These are phyloP conservation scores for Troides aeacus DNA, from an alignment of 2,888 invertebrate species.

Conservation along the genomic window DNA sequence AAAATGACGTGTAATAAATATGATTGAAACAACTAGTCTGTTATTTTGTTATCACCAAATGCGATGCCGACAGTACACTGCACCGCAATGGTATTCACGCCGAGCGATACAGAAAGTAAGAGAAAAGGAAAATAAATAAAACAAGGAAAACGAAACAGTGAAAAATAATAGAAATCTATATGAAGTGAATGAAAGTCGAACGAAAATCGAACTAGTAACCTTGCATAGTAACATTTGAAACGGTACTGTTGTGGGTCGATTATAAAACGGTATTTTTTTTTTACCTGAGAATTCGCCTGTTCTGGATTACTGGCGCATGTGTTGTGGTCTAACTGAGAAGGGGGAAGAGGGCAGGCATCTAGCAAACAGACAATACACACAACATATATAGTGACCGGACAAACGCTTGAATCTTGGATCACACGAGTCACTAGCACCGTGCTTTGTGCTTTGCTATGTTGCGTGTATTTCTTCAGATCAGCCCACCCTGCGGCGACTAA, in stretches of 20 bases:
- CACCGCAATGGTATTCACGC: constrained; percentile 56
- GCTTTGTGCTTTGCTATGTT: constrained; percentile 62
- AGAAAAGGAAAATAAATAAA: constrained; percentile 57
- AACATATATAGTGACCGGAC: constrained; percentile 83
- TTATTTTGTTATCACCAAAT: constrained; percentile 36
- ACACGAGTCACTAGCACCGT: constrained; percentile 74
- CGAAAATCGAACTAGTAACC: constrained; percentile 71
- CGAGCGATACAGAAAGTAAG: constrained; percentile 60
- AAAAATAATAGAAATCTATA: constrained; percentile 54
- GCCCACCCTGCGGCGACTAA: constrained; percentile 61
- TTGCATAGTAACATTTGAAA: constrained; percentile 76
- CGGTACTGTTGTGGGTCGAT: constrained; percentile 74
- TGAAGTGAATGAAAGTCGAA: constrained; percentile 77
- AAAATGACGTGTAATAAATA: constrained; percentile 59
- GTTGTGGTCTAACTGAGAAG: constrained; percentile 92
- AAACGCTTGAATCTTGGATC: constrained; percentile 79
- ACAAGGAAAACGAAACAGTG: constrained; percentile 63
- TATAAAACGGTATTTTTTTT: constrained; percentile 72
- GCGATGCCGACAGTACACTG: constrained; percentile 45
- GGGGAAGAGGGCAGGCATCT: constrained; percentile 96
- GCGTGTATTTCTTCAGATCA: constrained; percentile 73
- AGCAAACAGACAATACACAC: constrained; percentile 95
- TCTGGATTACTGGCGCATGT: constrained; percentile 87
- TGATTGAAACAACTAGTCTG: constrained; percentile 42
- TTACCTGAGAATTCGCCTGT: constrained; percentile 86